Evolutionary conservation across 2,113 vertebrate genomes (phyloP), one percentile per base, ranked within the genome.

Genomic region (Grammomys surdaster): DNA sequence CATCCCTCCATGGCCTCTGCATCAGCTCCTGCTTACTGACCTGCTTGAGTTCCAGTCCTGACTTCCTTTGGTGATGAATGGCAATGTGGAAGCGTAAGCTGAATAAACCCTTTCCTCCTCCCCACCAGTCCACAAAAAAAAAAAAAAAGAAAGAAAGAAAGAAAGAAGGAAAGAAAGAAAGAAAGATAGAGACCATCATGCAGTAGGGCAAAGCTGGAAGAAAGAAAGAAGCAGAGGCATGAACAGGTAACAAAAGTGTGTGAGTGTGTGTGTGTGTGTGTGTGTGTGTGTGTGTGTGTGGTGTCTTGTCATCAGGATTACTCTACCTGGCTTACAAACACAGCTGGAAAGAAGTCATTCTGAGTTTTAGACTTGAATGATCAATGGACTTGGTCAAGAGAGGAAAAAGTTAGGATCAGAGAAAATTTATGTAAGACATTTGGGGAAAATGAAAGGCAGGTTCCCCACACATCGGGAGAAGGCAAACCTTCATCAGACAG

Each of bases 321-420:
- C 5, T 2, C 46, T 11, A 28, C 72, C 81, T 40, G n/a, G 56
- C 33, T 93, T 19, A 40, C 7, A 13, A 87, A 81, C 33, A 40
- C 6, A 0, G 7, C n/a, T 2, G 8, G 46, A n/a, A 60, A 65
- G 40, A 88, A 48, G 78, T 51, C 56, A 88, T 94, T 94, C 85
- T 91, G 60, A 82, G 26, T 91, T 80, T 95, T 65, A 93, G 69
- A 89, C 80, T 86, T 65, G 3, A 65, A 92, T 6, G 94, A 93
- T 84, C 48, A 46, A 93, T 95, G 67, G 31, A 72, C 48, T 7
- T 5, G n/a, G 4, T 92, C n/a, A 75, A 78, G 94, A 75, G n/a
- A 77, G 63, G 10, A 36, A 73, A 94, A 33, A 69, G 90, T 93
- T 69, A 82, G 43, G 48, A 89, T 1, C 5, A 24, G 75, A 58